Percentiles rank a stretch among this genome's conserved stretches.
These are phyloP conservation scores for Poeciliopsis turneri DNA, from an alignment of 2,797 vertebrate species.

Conservation along the genomic window DNA sequence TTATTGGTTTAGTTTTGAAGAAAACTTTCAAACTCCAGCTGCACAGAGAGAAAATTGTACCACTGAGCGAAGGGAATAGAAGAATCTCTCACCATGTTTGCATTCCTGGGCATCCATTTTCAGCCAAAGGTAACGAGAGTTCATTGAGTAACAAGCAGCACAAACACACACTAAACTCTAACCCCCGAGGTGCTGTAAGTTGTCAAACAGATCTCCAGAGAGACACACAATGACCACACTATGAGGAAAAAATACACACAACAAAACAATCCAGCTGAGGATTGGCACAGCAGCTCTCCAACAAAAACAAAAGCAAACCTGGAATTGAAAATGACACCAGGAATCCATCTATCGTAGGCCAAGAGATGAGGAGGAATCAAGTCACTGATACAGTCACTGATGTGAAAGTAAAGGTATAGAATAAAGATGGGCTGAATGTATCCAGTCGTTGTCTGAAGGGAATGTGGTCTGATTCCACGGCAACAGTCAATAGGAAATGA, in stretches of 20 bases:
- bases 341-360: constrained; percentile 7
- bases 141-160: constrained; percentile 30
- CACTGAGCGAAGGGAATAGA: constrained; percentile 2
- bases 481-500: constrained; percentile 4
- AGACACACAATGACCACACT: constrained; percentile 23
- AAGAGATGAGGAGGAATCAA: constrained; percentile 18
- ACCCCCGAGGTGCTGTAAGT: constrained; percentile 23
- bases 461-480: constrained; percentile 14
- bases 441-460: constrained; percentile 12
- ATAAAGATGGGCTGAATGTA: constrained; percentile 13
- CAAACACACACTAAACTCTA: constrained; percentile 29
- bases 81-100: constrained; percentile 58
- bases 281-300: constrained; percentile 15
- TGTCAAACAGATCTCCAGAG: constrained; percentile 30
- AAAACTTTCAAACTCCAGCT: background rate
- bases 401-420: background rate
- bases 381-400: constrained; percentile 18
- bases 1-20: background rate
- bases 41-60: background rate
- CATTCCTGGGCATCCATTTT: constrained; percentile 55
- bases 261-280: constrained; percentile 34
- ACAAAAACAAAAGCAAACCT: constrained; percentile 20
- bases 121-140: constrained; percentile 48
- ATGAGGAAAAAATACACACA: constrained; percentile 14
- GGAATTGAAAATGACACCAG: constrained; percentile 20